Evolutionary conservation across 2,888 invertebrate species (phyloP).

Genomic region (Trypoxylon attenuatum): DNA sequence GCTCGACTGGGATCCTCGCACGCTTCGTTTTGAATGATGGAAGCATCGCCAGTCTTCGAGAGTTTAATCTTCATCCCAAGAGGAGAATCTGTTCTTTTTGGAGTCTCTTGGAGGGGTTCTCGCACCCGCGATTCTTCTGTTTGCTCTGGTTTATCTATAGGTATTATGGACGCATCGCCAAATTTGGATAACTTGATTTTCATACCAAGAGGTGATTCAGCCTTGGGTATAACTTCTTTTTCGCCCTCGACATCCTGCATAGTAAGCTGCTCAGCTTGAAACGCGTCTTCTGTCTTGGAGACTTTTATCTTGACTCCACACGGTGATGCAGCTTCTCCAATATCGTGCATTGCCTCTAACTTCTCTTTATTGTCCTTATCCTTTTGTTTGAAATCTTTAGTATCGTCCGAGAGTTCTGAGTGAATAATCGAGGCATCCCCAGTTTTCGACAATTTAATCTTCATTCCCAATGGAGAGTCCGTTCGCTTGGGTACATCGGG

Average conservation of each 20-base stretch:
- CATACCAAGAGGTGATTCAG: conserved; percentile 59
- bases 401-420: conserved; percentile 56
- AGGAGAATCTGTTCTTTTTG: conserved; percentile 66
- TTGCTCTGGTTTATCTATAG: conserved; percentile 56
- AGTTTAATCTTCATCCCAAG: conserved; percentile 72
- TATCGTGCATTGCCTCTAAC: conserved; percentile 29
- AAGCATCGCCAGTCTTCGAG: conserved; percentile 69
- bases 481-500: conserved; percentile 60
- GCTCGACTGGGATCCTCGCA: conserved; percentile 22
- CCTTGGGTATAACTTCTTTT: conserved; percentile 19
- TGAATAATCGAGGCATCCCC: conserved; percentile 65
- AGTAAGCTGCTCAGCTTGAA: conserved; percentile 2
- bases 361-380: conserved; percentile 47
- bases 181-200: conserved; percentile 69
- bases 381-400: conserved; percentile 44
- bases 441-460: conserved; percentile 65
- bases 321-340: conserved; percentile 29
- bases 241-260: conserved; percentile 7
- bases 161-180: conserved; percentile 67
- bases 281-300: conserved; percentile 31
- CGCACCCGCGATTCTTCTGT: conserved; percentile 33
- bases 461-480: conserved; percentile 70
- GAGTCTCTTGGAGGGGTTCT: conserved; percentile 39
- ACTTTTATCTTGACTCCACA: conserved; percentile 43
- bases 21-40: conserved; percentile 43